A percentile compares a stretch with the other conserved stretches of the same genome.
phyloP scores from a whole-genome alignment of 2,888 invertebrate species.

The Merodon equestris region DNA sequence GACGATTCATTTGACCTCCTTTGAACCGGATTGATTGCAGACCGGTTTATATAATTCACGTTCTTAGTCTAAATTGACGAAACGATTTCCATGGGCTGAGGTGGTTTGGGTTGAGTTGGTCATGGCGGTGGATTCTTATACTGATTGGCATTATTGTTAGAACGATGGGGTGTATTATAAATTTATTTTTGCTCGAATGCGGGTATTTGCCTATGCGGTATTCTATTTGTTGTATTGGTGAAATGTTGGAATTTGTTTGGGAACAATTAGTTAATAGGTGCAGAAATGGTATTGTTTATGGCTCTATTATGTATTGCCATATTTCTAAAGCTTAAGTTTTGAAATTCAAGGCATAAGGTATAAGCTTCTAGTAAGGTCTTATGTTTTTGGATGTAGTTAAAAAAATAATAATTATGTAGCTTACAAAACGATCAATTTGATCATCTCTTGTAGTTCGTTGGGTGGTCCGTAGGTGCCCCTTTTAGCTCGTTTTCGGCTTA shows the following conservation, averaged over 20 bases:
- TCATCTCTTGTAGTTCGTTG: neutral
- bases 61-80: slow-evolving; percentile 7
- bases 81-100: slow-evolving; percentile 11
- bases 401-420: neutral
- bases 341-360: slow-evolving; percentile 50
- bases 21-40: slow-evolving; percentile 7
- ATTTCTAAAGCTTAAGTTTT: slow-evolving; percentile 33
- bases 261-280: slow-evolving; percentile 22
- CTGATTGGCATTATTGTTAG: slow-evolving; percentile 6
- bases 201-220: slow-evolving; percentile 15
- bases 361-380: slow-evolving; percentile 44
- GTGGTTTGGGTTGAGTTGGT: slow-evolving; percentile 14
- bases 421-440: neutral
- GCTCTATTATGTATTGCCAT: slow-evolving; percentile 26
- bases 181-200: slow-evolving; percentile 9
- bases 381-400: slow-evolving; percentile 25
- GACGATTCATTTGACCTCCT: slow-evolving; percentile 6
- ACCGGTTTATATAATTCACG: slow-evolving; percentile 15
- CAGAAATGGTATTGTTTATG: slow-evolving; percentile 9
- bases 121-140: slow-evolving; percentile 21
- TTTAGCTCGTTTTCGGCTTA: slow-evolving; percentile 21
- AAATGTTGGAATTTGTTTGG: slow-evolving; percentile 1
- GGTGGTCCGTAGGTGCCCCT: neutral
- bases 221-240: neutral
- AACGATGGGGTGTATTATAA: slow-evolving; percentile 20